Evolutionary conservation across 2,797 vertebrate species (phyloP), one percentile per base, ranked within the genome.

Genomic region (Mormyrops boulengeri): DNA sequence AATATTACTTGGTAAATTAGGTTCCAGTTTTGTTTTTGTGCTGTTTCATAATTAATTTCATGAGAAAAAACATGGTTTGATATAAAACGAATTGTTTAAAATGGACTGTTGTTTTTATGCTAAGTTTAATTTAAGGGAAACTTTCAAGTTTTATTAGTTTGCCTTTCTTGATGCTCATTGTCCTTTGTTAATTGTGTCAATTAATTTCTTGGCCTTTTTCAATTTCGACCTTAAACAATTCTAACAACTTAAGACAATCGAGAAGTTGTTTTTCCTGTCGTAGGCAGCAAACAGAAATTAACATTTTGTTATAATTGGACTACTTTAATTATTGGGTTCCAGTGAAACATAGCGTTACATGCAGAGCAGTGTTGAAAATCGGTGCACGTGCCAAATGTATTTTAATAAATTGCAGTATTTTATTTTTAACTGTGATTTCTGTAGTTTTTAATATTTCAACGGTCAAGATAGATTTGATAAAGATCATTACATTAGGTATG

Each of bases 51-150:
- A 47, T 47, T 82, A n/a, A 82, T 82, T 82, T n/a, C 77, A 47
- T 22, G 41, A 80, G 73, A n/a, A 82, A 82, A 47, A 2, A 41
- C 17, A 82, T 73, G 41, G 7, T 82, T 47, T 82, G 77, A 82
- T 82, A 82, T 82, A 47, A 82, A 82, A 44, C 38, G 8, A 82
- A n/a, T 82, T 82, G 77, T 47, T 82, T 82, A n/a, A 82, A 82
- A 82, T 8, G n/a, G 77, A 44, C n/a, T 82, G 41, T 82, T 47
- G 77, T 82, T 82, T 82, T 82, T 82, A n/a, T 47, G 19, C 19
- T n/a, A 82, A 82, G 41, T 47, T 82, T 82, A 82, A 82, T 82
- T 82, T 47, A 82, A 82, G 41, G 77, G 17, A 47, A 82, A 82
- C 69, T 47, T 82, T 47, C 38, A 82, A n/a, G 77, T 47, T 82